Evolutionary conservation across 2,797 vertebrate genomes (phyloP), one percentile per base, ranked within the genome.

Genomic region (Chiloscyllium punctatum): DNA sequence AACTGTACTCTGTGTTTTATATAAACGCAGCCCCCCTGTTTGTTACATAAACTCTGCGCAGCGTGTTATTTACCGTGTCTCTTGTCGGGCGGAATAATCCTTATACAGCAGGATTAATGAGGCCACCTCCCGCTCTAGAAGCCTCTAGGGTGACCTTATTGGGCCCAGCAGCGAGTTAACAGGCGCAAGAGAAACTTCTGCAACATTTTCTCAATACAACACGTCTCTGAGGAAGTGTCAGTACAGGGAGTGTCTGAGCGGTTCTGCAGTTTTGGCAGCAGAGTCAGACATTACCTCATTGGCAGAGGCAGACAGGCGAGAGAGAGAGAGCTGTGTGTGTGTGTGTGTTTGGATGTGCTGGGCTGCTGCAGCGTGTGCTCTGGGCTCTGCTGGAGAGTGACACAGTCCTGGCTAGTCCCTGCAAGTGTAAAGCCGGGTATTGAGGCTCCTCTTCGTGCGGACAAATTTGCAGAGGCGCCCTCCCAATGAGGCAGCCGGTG

Each of bases 221-320:
- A 92, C 15, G 30, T 94, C 72, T 95, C 94, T 53, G 71, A 77
- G 72, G 94, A 57, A 77, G 94, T 95, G 69, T 57, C 69, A n/a
- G 94, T 30, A 7, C 71, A 21, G 94, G 71, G 71, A 94, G 92
- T 94, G 92, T 42, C 92, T 30, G 27, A 66, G 71, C 51, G 8
- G 27, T 53, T 72, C 94, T 95, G 94, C 94, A 95, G 71, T 5
- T 62, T 77, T 95, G 94, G 94, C 94, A 95, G 94, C 94, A 95
- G 30, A 95, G 27, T 57, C 42, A 95, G 94, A 95, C 94, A 95
- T 95, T 95, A 95, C 94, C 94, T 95, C 71, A 95, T 74, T 71
- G 37, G 8, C 69, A 7, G 42, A 72, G 94, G 71, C 94, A 95
- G 94, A 95, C 94, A 94, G 94, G 69, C 33, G 16, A 66, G 57